Conservation (phyloP, 2,797 vertebrate species). For the Zenarchopterus dispar region DNA sequence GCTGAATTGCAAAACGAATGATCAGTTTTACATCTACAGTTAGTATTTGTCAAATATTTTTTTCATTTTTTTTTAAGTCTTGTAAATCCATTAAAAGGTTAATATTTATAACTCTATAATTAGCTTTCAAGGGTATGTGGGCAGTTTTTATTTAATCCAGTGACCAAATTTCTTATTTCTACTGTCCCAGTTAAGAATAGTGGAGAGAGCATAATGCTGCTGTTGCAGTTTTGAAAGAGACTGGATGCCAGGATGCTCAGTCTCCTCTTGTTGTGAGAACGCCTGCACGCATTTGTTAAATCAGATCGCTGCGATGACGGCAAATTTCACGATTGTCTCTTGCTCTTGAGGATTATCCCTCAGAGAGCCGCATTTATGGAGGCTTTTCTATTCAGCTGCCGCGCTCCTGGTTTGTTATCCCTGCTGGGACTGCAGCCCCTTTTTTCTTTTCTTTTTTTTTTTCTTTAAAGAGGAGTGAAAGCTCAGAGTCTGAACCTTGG, state of each 20-base stretch:
- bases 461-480: conserved; percentile 43
- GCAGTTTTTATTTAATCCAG: conserved; percentile 32
- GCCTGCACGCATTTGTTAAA: conserved; percentile 22
- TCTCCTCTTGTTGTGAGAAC: conserved; percentile 36
- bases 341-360: conserved; percentile 60
- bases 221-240: conserved; percentile 32
- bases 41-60: not conserved
- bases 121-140: not conserved
- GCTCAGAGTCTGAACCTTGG: conserved; percentile 41
- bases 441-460: not conserved
- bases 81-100: not conserved
- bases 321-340: conserved; percentile 45
- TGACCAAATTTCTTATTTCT: conserved; percentile 24
- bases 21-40: not conserved
- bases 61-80: not conserved
- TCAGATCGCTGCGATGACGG: conserved; percentile 37
- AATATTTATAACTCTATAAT: not conserved
- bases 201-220: conserved; percentile 17
- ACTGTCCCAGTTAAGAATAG: conserved; percentile 8
- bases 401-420: conserved; percentile 49
- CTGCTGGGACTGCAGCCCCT: conserved; percentile 36
- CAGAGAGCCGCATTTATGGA: conserved; percentile 39
- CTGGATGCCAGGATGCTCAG: conserved; percentile 25
- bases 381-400: conserved; percentile 52
- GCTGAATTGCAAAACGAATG: not conserved